Evolutionary conservation across 2,888 invertebrate species (phyloP).

Genomic region (Ptilodon capucinus): DNA sequence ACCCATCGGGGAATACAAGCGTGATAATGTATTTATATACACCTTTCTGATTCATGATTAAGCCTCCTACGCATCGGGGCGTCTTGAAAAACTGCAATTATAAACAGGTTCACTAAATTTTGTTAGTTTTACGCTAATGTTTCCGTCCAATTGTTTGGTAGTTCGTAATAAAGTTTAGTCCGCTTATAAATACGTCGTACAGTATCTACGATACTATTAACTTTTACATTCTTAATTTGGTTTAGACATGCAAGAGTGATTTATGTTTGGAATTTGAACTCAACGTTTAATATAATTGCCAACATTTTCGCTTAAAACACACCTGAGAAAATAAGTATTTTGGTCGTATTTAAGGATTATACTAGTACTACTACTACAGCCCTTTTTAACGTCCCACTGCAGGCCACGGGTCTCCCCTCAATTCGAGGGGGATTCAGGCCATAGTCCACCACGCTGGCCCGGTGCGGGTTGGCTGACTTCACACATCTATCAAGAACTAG

Average conservation of each 20-base stretch:
- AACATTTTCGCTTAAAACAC: too few relatives aligned
- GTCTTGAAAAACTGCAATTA: constrained; percentile 7
- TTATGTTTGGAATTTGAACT: background rate
- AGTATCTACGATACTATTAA: background rate
- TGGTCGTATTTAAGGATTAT: too few relatives aligned
- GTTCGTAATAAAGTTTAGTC: background rate
- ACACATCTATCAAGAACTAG: too few relatives aligned
- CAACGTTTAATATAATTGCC: background rate
- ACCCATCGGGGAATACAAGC: too few relatives aligned
- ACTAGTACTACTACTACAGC: too few relatives aligned
- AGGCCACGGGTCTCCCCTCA: too few relatives aligned
- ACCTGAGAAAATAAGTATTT: too few relatives aligned
- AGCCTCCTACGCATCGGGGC: constrained; percentile 14
- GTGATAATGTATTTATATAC: too few relatives aligned
- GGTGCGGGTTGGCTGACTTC: too few relatives aligned
- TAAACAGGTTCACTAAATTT: background rate
- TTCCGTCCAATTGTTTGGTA: background rate
- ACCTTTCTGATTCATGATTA: constrained; percentile 33
- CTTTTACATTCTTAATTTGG: background rate
- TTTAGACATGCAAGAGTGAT: background rate
- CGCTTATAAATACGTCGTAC: background rate
- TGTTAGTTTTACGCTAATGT: background rate
- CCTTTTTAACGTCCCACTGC: too few relatives aligned
- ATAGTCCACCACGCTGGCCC: too few relatives aligned
- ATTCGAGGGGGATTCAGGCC: too few relatives aligned